Conservation (phyloP, 2,888 invertebrate genomes). For the Onthophagus sagittarius region DNA sequence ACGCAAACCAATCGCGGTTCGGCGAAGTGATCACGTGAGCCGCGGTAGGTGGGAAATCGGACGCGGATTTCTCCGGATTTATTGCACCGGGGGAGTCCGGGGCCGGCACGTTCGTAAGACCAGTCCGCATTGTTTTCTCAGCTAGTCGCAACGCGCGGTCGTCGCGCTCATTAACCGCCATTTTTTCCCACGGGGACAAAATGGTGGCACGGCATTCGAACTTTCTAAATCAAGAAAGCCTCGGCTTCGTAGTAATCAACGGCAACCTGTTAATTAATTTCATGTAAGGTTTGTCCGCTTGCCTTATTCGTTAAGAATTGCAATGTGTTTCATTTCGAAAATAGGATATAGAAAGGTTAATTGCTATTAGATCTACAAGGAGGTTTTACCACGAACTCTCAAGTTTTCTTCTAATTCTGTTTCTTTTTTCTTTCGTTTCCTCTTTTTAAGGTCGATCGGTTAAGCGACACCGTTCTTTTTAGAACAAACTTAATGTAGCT, state of each 20-base stretch:
- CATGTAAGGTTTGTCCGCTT: background rate
- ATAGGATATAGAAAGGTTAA: background rate
- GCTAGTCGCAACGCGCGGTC: background rate
- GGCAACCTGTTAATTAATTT: background rate
- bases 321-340: background rate
- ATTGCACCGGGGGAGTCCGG: slow-evolving; percentile 18
- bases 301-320: background rate
- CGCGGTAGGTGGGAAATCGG: slow-evolving; percentile 36
- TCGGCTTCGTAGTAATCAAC: background rate
- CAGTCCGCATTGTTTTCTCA: slow-evolving; percentile 26
- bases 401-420: background rate
- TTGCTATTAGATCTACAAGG: background rate
- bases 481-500: background rate
- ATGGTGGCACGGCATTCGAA: slow-evolving; percentile 3
- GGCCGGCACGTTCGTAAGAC: slow-evolving; percentile 24
- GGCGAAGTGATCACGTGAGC: slow-evolving; percentile 32
- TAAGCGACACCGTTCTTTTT: background rate
- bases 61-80: slow-evolving; percentile 30
- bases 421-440: too few relatives aligned
- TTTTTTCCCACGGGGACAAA: slow-evolving; percentile 20
- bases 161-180: slow-evolving; percentile 18
- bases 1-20: slow-evolving; percentile 34
- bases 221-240: background rate
- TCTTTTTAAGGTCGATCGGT: background rate
- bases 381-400: background rate